Base-by-base conservation (phyloP, 2,797 vertebrate genomes). In the Sciurus carolinensis region DNA sequence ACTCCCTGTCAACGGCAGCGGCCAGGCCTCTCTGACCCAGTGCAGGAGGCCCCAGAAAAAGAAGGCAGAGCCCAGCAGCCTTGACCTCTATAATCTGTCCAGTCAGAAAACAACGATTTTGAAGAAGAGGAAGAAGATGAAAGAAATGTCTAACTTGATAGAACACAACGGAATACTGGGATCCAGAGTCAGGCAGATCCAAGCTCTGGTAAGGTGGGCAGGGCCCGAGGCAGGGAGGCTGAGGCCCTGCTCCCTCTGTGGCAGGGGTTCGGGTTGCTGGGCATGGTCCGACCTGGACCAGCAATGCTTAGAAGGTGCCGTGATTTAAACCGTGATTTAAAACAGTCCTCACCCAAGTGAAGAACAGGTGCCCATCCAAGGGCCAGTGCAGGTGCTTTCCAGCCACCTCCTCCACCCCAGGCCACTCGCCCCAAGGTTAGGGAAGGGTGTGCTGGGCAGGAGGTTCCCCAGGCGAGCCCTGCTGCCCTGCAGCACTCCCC, bases 111-210 rank as follows among this genome's bases (percentile, higher is more conserved):
- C 71, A 42, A 59, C 88, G n/a, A 7, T 92, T 66, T 76, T 98
- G 84, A 98, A 97, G 92, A 98, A 97, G 91, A 98, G 98, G 94
- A 98, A 98, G 90, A 98, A 96, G 75, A 82, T 93, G 64, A 98
- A 97, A 62, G 98, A 97, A 52, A 36, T 93, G 73, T 72, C 97
- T 0, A 94, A 94, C 59, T 75, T 94, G 30, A 81, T 94, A 0
- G 98, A 98, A 85, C 47, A 54, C 59, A 97, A 96, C 0, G 96
- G 97, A 77, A 80, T 57, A 36, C 4, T 96, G 86, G 97, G 97
- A 71, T 30, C 95, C 33, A 92, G 71, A 2, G 91, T 95, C 92
- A 94, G 96, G 93, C 98, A 80, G 13, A 0, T 26, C 39, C 90
- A 20, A 24, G 44, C 88, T 57, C 85, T 59, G 97, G 97, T 98